phyloP scores from a whole-genome alignment of 2,113 vertebrate species.

The Nyctereutes procyonoides region DNA sequence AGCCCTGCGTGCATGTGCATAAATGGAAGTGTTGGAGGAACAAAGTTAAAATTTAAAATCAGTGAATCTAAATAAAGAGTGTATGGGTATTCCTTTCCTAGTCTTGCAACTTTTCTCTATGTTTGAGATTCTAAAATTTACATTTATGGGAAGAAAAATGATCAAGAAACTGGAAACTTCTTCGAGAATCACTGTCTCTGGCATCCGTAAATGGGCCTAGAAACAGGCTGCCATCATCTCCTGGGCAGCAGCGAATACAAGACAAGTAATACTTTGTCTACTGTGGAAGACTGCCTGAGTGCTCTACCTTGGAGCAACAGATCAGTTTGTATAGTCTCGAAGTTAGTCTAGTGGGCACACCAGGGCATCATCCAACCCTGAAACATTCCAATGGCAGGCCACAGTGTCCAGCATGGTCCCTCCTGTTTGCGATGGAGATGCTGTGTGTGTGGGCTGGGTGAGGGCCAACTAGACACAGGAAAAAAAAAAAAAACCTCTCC shows the following conservation, averaged over 20 bases:
- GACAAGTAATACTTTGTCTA: neutral
- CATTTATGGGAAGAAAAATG: neutral
- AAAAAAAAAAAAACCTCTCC: neutral
- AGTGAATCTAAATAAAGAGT: neutral
- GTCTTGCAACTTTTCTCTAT: neutral
- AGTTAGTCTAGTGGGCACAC: neutral
- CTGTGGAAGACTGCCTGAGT: neutral
- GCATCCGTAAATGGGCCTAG: neutral
- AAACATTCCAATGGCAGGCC: neutral
- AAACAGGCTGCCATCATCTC: neutral
- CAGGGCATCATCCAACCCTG: neutral
- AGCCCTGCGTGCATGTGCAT: accelerated
- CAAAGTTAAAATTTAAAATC: neutral
- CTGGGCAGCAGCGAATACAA: neutral
- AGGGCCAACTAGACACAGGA: neutral
- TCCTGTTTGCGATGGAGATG: neutral
- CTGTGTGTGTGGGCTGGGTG: too few relatives aligned
- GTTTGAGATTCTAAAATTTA: neutral
- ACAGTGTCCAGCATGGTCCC: neutral
- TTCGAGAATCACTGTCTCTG: neutral
- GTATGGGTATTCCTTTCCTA: neutral
- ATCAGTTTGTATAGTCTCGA: neutral
- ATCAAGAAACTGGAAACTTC: neutral
- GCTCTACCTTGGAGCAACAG: too few relatives aligned
- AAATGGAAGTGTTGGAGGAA: neutral